Percentiles rank a stretch among this genome's conserved stretches.
phyloP scores from a whole-genome alignment of 1,140 invertebrate genomes.

The Drosophila nasuta region DNA sequence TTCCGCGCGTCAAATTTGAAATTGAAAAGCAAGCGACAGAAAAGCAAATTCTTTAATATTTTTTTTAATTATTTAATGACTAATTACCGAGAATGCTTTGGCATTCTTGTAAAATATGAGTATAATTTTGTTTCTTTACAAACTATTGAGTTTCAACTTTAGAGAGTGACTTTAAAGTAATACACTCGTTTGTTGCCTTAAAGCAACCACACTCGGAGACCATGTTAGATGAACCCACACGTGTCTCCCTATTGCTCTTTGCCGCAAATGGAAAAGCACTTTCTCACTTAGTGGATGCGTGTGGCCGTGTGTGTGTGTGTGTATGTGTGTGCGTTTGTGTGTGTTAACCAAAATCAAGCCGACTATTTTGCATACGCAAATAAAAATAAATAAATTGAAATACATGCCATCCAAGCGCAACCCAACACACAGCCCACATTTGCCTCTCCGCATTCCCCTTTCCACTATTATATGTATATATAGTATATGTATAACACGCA shows the following conservation, averaged over 20 bases:
- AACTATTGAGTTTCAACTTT: too few species aligned
- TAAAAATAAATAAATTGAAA: slow-evolving; percentile 82
- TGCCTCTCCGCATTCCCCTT: not conserved
- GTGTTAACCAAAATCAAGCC: slow-evolving; percentile 71
- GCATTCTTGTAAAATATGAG: too few species aligned
- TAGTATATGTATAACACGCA: slow-evolving; percentile 54
- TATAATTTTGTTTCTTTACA: too few species aligned
- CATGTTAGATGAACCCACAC: slow-evolving; percentile 2
- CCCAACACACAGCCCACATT: not conserved
- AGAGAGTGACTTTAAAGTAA: not conserved
- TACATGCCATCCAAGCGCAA: slow-evolving; percentile 15
- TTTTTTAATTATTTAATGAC: too few species aligned
- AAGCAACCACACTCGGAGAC: not conserved
- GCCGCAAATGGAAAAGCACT: slow-evolving; percentile 51
- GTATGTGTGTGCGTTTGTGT: slow-evolving; percentile 20
- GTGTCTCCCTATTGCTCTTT: slow-evolving; percentile 14
- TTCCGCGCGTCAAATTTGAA: too few species aligned
- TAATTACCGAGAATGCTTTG: too few species aligned
- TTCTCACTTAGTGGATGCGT: slow-evolving; percentile 28
- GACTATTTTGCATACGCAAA: slow-evolving; percentile 77
- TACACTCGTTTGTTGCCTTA: not conserved
- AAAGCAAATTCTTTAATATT: too few species aligned
- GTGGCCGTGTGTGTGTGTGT: not conserved
- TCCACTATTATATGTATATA: not conserved
- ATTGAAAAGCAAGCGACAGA: too few species aligned